A percentile compares a stretch with the other conserved stretches of the same genome.
These are phyloP conservation scores for Hypomesus transpacificus DNA, from an alignment of 2,113 vertebrate genomes.

Conservation along the genomic window DNA sequence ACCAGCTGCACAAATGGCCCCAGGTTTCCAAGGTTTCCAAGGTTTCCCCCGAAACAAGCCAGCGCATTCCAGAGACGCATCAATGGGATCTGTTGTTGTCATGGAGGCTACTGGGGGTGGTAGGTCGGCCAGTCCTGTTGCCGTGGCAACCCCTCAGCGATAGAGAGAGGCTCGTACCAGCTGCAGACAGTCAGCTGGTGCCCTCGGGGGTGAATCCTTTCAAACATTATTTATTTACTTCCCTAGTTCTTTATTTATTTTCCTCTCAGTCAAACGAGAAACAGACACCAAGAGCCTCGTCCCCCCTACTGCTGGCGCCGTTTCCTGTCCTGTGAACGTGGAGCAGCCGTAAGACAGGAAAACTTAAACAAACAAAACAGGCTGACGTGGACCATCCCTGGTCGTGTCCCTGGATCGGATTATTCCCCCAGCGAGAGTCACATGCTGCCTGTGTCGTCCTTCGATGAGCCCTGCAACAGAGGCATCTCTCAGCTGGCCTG, in stretches of 20 bases:
- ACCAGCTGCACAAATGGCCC: slow-evolving; percentile 59
- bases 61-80: slow-evolving; percentile 63
- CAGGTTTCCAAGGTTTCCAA: too few relatives aligned
- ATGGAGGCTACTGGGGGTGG: slow-evolving; percentile 57
- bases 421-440: slow-evolving; percentile 43
- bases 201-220: slow-evolving; percentile 65
- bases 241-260: slow-evolving; percentile 48
- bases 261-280: slow-evolving; percentile 29
- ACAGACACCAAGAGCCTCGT: slow-evolving; percentile 1
- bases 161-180: slow-evolving; percentile 58
- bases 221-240: slow-evolving; percentile 56
- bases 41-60: slow-evolving; percentile 51
- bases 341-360: not conserved
- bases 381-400: too few relatives aligned
- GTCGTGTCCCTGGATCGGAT: too few relatives aligned
- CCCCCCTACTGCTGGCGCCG: slow-evolving; percentile 30
- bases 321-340: slow-evolving; percentile 43
- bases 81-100: slow-evolving; percentile 69
- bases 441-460: slow-evolving; percentile 43
- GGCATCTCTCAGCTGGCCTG: slow-evolving; percentile 16
- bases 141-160: slow-evolving; percentile 61
- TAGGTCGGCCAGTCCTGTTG: slow-evolving; percentile 62
- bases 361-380: too few relatives aligned
- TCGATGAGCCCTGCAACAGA: slow-evolving; percentile 36
- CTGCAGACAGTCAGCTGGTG: slow-evolving; percentile 70